These are phyloP conservation scores for Phallusia fumigata DNA, from an alignment of 23 tunicate genomes.

Conservation along the genomic window DNA sequence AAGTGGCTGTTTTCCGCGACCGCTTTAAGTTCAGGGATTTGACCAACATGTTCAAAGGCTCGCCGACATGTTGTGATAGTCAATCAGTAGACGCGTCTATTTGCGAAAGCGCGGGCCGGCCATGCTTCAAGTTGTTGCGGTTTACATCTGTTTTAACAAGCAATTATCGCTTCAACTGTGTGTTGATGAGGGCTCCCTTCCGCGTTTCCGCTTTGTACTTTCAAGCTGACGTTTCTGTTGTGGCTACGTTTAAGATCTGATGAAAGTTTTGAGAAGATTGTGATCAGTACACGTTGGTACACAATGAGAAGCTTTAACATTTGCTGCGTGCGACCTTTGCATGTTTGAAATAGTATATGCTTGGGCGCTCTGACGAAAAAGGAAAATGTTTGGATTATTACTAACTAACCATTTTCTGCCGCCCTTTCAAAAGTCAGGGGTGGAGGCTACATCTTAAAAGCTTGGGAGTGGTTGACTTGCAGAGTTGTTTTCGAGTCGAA, in stretches of 20 bases:
- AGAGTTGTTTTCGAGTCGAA: no score
- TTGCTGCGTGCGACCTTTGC: neutral
- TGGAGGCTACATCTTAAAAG: no score
- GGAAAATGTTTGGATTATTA: no score
- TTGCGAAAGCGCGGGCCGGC: neutral
- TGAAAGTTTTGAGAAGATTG: no score
- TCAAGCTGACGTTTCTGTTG: no score
- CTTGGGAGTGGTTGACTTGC: no score
- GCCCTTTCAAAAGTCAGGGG: no score
- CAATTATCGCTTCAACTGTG: neutral
- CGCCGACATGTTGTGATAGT: neutral
- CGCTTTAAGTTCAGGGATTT: neutral
- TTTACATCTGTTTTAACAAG: neutral
- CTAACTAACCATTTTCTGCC: no score
- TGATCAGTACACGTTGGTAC: no score
- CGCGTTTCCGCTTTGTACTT: neutral
- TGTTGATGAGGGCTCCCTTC: neutral
- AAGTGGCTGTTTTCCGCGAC: no score
- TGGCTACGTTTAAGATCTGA: no score
- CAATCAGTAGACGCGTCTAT: neutral
- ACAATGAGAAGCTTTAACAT: neutral
- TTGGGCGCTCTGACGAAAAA: neutral
- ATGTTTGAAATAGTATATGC: neutral
- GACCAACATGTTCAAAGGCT: neutral
- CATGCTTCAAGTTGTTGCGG: neutral